Conservation (phyloP, 1,140 invertebrate genomes). For the Batillaria attramentaria region DNA sequence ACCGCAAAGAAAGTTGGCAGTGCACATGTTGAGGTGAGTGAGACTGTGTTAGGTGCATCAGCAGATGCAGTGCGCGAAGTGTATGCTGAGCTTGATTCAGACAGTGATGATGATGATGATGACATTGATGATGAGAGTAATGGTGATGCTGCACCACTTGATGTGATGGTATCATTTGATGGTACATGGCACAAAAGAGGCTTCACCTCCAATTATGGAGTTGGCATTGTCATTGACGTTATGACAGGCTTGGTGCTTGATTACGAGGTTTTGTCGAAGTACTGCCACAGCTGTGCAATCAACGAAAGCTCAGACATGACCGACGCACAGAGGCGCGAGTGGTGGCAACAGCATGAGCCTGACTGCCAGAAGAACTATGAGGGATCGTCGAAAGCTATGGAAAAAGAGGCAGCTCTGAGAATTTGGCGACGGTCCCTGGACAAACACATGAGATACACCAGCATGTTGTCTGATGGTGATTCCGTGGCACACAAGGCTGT, state of each 20-base stretch:
- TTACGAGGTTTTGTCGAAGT: background rate
- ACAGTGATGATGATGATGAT: too few species aligned
- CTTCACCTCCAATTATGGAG: slow-evolving; percentile 4
- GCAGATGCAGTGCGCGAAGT: too few species aligned
- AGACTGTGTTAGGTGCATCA: too few species aligned
- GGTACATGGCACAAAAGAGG: slow-evolving; percentile 24
- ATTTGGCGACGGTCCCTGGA: background rate
- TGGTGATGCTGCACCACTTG: too few species aligned
- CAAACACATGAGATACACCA: background rate
- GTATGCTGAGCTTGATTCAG: too few species aligned
- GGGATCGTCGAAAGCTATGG: slow-evolving; percentile 16
- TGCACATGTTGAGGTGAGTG: too few species aligned
- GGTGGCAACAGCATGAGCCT: background rate
- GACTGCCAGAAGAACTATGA: background rate
- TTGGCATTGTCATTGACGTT: background rate
- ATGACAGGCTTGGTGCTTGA: background rate
- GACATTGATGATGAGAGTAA: too few species aligned
- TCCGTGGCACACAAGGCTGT: background rate
- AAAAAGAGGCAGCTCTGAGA: background rate
- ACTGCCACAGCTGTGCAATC: slow-evolving; percentile 10
- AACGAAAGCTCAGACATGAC: background rate
- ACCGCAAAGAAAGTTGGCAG: too few species aligned
- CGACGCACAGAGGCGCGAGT: background rate
- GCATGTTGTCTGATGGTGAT: slow-evolving; percentile 9
- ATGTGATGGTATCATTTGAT: slow-evolving; percentile 19